These are phyloP conservation scores for Tadarida brasiliensis DNA, from an alignment of 2,797 vertebrate species.

Conservation along the genomic window DNA sequence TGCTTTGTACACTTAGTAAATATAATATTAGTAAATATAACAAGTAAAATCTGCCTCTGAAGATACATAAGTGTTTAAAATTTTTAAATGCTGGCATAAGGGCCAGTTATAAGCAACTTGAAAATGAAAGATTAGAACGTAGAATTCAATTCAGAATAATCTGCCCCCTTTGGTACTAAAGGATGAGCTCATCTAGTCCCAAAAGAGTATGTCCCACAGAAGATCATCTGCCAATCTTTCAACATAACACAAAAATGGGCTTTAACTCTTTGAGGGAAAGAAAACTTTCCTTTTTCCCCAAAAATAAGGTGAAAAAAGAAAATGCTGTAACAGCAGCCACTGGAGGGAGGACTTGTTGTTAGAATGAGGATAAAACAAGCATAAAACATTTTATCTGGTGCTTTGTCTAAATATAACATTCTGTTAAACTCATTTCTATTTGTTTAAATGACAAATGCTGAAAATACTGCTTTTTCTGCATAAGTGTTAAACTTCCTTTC, in stretches of 20 bases:
- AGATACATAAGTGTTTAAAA: constrained; percentile 29
- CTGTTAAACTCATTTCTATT: constrained; percentile 77
- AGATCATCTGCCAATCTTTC: constrained; percentile 54
- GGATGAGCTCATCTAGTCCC: not conserved
- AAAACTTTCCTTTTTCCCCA: constrained; percentile 55
- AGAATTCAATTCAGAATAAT: constrained; percentile 56
- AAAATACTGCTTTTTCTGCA: constrained; percentile 75
- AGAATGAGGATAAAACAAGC: constrained; percentile 81
- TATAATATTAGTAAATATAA: not conserved
- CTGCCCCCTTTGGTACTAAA: not conserved
- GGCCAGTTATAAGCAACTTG: constrained; percentile 6
- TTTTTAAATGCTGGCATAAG: not conserved
- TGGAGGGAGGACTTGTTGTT: constrained; percentile 83
- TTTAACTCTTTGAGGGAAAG: constrained; percentile 1
- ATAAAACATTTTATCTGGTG: constrained; percentile 65
- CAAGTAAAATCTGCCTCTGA: constrained; percentile 48
- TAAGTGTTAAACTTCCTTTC: constrained; percentile 72
- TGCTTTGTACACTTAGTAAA: not conserved
- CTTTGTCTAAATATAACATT: constrained; percentile 78
- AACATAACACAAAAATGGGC: constrained; percentile 50
- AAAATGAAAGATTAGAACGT: constrained; percentile 48
- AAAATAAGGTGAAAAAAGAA: constrained; percentile 69
- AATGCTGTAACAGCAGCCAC: constrained; percentile 81
- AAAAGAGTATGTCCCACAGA: constrained; percentile 23
- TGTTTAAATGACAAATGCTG: constrained; percentile 81